Evolutionary conservation across 1,140 invertebrate genomes (phyloP).

Genomic region (Pogonomyrmex barbatus): DNA sequence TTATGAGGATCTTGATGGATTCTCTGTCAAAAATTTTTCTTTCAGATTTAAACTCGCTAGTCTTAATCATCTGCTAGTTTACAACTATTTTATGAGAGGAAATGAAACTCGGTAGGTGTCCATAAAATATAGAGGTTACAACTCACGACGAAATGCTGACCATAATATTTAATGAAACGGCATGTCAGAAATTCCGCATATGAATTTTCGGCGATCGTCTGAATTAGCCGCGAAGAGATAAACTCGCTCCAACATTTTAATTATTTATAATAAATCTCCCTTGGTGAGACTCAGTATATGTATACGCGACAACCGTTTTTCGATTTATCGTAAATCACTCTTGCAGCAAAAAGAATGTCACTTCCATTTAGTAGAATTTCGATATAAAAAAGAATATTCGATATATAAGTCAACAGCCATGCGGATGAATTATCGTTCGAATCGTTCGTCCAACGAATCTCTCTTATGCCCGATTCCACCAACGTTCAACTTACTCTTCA

Average conservation of each 20-base stretch:
- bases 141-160: neutral
- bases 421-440: neutral
- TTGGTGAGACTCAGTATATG: neutral
- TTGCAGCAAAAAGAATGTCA: neutral
- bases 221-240: too few species aligned
- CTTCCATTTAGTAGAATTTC: neutral
- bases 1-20: neutral
- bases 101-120: slow-evolving; percentile 15
- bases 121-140: slow-evolving; percentile 23
- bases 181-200: neutral
- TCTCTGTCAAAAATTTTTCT: neutral
- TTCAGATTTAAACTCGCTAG: neutral
- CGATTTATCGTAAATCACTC: neutral
- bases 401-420: neutral
- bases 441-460: neutral
- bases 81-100: neutral
- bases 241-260: slow-evolving; percentile 20
- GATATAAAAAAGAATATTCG: neutral
- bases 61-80: neutral
- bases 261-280: slow-evolving; percentile 26
- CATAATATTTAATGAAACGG: neutral
- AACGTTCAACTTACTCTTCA: too few species aligned
- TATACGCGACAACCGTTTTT: neutral
- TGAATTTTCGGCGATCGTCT: neutral
- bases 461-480: neutral